Evolutionary conservation across 2,797 vertebrate genomes (phyloP).

Genomic region (Paratrypauchen microcephalus): DNA sequence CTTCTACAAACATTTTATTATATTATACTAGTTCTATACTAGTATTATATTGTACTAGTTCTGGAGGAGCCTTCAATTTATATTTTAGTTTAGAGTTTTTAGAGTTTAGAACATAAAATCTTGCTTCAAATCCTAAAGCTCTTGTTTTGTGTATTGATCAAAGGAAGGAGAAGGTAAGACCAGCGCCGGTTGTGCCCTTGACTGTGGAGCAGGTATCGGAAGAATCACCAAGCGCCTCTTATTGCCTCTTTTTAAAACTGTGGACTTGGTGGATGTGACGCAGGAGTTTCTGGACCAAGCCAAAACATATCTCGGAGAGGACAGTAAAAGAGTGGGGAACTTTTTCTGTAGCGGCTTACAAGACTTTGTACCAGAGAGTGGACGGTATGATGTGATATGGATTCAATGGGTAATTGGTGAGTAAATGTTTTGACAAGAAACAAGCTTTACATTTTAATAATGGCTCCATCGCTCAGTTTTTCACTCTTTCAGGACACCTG

Average conservation of each 20-base stretch:
- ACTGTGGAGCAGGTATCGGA: slow-evolving; percentile 94
- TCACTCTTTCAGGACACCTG: slow-evolving; percentile 84
- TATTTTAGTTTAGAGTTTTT: neutral
- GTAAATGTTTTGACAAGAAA: neutral
- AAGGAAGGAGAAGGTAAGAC: slow-evolving; percentile 88
- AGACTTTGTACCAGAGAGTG: slow-evolving; percentile 86
- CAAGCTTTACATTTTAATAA: neutral
- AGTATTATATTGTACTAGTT: neutral
- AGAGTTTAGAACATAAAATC: neutral
- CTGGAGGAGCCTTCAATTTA: neutral
- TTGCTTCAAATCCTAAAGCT: neutral
- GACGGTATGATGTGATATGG: slow-evolving; percentile 94
- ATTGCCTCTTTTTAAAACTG: slow-evolving; percentile 88
- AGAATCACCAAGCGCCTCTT: slow-evolving; percentile 92
- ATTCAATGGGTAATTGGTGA: slow-evolving; percentile 98
- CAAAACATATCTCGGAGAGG: slow-evolving; percentile 87
- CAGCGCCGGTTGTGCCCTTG: slow-evolving; percentile 82
- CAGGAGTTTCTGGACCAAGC: slow-evolving; percentile 92
- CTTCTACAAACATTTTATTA: no score
- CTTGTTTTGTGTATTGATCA: neutral
- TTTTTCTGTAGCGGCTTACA: slow-evolving; percentile 92
- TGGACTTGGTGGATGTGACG: slow-evolving; percentile 96
- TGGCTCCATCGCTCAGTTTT: neutral
- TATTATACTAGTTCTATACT: no score
- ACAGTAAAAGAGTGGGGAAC: slow-evolving; percentile 84